These are phyloP conservation scores for Acanthurus lineatus DNA, from an alignment of 2,797 vertebrate genomes.

Conservation along the genomic window DNA sequence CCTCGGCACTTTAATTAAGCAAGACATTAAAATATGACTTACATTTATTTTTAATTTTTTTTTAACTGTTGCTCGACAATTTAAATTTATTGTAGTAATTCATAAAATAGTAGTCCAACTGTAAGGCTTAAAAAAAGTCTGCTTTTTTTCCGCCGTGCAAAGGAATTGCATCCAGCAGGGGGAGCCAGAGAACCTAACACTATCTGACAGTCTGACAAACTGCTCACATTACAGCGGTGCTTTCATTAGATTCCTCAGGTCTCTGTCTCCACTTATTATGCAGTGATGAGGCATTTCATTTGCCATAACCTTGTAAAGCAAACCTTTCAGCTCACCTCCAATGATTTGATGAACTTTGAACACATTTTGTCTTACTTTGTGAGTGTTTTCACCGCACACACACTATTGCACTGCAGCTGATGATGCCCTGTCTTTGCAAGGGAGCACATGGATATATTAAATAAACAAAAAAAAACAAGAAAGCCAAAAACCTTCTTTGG, in stretches of 20 bases:
- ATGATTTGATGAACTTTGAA: background rate
- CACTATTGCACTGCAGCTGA: too few species aligned
- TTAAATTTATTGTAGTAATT: background rate
- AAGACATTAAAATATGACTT: background rate
- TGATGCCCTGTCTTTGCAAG: background rate
- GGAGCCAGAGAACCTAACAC: constrained; percentile 30
- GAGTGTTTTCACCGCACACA: background rate
- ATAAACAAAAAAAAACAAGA: background rate
- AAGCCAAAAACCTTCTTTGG: background rate
- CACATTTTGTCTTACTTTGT: background rate
- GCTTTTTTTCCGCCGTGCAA: background rate
- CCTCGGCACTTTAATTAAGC: background rate
- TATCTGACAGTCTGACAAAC: background rate
- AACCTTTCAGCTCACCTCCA: constrained; percentile 4
- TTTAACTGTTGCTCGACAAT: background rate
- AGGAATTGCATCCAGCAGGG: constrained; percentile 50
- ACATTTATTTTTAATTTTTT: too few species aligned
- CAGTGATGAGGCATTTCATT: background rate
- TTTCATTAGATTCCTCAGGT: background rate
- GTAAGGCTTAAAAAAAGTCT: background rate
- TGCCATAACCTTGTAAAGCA: background rate
- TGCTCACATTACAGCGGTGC: background rate
- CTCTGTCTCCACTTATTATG: background rate
- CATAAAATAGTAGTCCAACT: background rate
- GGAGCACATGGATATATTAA: background rate